Conservation (phyloP, 2,888 invertebrate genomes). For the Bugula neritina region DNA sequence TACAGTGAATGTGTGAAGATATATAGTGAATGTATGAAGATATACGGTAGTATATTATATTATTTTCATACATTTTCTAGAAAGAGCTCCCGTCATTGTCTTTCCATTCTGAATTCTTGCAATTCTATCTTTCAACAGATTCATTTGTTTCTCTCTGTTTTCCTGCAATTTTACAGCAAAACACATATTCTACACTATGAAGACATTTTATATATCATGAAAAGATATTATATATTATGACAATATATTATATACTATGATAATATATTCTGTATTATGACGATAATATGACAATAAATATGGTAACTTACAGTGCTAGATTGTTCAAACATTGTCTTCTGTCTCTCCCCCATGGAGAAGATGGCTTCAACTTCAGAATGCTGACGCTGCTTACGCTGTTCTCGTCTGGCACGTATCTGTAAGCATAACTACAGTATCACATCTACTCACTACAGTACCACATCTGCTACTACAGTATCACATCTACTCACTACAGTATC, state of each 20-base stretch:
- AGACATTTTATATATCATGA: too few species aligned
- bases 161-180: too few species aligned
- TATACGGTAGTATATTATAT: too few species aligned
- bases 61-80: constrained; percentile 9
- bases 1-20: too few species aligned
- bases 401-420: constrained; percentile 38
- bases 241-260: too few species aligned
- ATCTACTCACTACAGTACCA: background rate
- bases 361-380: constrained; percentile 40
- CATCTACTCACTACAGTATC: too few species aligned
- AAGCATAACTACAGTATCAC: background rate
- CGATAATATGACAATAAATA: background rate
- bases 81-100: constrained; percentile 30
- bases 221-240: background rate
- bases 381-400: constrained; percentile 36
- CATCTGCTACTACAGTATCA: background rate
- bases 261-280: too few species aligned
- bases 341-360: constrained; percentile 39
- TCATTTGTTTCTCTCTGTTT: constrained; percentile 37
- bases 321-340: constrained; percentile 19
- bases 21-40: too few species aligned
- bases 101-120: constrained; percentile 33
- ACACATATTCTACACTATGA: too few species aligned
- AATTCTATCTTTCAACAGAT: constrained; percentile 37
- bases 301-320: constrained; percentile 13